Evolutionary conservation across 2,113 vertebrate genomes (phyloP).

Genomic region (Chaetodon auriga): DNA sequence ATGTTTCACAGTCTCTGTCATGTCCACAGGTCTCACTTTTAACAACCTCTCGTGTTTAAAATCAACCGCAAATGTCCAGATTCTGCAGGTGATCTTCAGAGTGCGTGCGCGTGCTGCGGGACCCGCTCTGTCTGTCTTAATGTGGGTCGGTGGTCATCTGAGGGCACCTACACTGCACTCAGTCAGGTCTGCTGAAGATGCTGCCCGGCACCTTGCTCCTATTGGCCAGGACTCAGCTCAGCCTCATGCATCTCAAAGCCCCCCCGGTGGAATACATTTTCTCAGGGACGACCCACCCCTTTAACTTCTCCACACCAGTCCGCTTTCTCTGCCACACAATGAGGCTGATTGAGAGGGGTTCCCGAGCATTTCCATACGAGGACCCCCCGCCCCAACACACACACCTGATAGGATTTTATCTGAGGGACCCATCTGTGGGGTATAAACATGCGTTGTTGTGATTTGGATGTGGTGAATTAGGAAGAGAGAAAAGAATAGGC

Average conservation of each 20-base stretch:
- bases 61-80: conserved; percentile 14
- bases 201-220: conserved; percentile 44
- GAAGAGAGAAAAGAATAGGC: conserved; percentile 1
- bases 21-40: conserved; percentile 7
- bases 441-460: conserved; percentile 17
- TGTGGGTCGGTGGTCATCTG: conserved; percentile 72
- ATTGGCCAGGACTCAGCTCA: conserved; percentile 64
- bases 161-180: conserved; percentile 62
- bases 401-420: conserved; percentile 28
- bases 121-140: neutral
- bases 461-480: conserved; percentile 52
- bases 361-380: conserved; percentile 55
- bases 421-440: conserved; percentile 35
- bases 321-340: conserved; percentile 29
- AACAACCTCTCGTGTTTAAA: neutral
- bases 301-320: conserved; percentile 22
- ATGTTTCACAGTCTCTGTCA: conserved; percentile 32
- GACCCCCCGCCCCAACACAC: conserved; percentile 16
- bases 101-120: neutral
- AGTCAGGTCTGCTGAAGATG: conserved; percentile 52
- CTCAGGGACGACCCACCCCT: conserved; percentile 57
- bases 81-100: neutral
- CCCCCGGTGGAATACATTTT: conserved; percentile 35
- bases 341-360: conserved; percentile 4
- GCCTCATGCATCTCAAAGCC: conserved; percentile 73